Conservation (phyloP, 2,797 vertebrate species). For the Eremophila alpestris region DNA sequence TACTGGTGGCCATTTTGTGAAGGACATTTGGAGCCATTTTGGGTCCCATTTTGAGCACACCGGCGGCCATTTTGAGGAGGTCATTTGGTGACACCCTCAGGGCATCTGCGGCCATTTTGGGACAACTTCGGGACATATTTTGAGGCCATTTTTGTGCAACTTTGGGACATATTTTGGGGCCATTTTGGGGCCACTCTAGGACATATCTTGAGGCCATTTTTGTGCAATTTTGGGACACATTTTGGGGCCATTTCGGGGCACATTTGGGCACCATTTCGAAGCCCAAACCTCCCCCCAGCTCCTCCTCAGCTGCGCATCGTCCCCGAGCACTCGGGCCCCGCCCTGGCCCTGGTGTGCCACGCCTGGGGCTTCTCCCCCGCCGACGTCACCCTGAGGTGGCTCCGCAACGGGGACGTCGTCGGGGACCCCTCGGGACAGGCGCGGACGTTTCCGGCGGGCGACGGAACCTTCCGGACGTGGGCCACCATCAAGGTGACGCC, state of each 20-base stretch:
- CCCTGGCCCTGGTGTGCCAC: neutral
- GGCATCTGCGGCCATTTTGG: no score
- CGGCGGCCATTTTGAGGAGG: neutral
- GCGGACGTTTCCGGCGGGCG: neutral
- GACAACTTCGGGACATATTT: no score
- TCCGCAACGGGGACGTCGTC: neutral
- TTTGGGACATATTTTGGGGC: no score
- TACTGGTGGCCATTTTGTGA: no score
- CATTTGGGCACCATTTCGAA: no score
- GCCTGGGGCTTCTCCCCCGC: neutral
- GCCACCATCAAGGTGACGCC: neutral
- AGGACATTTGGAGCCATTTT: neutral
- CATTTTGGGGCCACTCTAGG: no score
- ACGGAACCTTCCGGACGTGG: neutral
- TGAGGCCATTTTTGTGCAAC: neutral
- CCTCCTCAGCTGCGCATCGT: neutral
- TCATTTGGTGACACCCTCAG: no score
- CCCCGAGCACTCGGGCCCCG: neutral
- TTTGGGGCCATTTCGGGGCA: no score
- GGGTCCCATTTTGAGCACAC: neutral
- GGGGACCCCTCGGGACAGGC: accelerated
- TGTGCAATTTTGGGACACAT: no score
- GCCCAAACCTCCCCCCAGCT: neutral
- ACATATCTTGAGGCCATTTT: no score
- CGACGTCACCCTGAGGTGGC: neutral